Conservation (phyloP, 2,888 invertebrate species). For the Lacanobia oleracea region DNA sequence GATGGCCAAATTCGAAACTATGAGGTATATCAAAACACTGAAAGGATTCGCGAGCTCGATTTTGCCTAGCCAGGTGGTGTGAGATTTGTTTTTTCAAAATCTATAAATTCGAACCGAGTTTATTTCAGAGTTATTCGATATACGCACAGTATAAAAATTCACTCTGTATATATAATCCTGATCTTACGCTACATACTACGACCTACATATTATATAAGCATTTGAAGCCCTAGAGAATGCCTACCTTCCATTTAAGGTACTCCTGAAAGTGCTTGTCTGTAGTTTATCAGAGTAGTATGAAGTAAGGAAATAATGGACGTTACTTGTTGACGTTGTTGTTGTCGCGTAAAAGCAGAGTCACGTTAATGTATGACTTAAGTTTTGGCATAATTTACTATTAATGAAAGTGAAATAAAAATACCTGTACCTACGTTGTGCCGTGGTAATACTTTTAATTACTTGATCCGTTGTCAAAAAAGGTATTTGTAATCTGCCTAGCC, state of each 20-base stretch:
- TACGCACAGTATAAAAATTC: too few relatives aligned
- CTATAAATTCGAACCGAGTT: too few relatives aligned
- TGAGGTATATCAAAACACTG: too few relatives aligned
- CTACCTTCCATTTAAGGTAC: not conserved
- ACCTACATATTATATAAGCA: not conserved
- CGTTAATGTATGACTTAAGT: slow-evolving; percentile 1
- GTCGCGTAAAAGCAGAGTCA: not conserved
- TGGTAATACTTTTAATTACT: not conserved
- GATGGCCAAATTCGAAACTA: too few relatives aligned
- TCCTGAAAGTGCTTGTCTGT: not conserved
- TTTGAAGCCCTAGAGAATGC: not conserved
- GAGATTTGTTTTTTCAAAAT: too few relatives aligned
- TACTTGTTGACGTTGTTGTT: not conserved
- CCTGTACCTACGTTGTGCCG: not conserved
- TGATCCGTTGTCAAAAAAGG: not conserved
- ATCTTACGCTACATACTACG: not conserved
- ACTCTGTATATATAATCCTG: not conserved
- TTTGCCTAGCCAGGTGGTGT: too few relatives aligned
- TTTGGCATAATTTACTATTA: not conserved
- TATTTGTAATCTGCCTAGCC: too few relatives aligned
- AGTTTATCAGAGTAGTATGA: slow-evolving; percentile 4
- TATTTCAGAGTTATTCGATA: too few relatives aligned
- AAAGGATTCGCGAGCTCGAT: too few relatives aligned
- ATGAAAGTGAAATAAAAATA: not conserved
- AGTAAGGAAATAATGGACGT: slow-evolving; percentile 20